These are phyloP conservation scores for Lepidurus arcticus DNA, from an alignment of 1,140 invertebrate genomes.

Conservation along the genomic window DNA sequence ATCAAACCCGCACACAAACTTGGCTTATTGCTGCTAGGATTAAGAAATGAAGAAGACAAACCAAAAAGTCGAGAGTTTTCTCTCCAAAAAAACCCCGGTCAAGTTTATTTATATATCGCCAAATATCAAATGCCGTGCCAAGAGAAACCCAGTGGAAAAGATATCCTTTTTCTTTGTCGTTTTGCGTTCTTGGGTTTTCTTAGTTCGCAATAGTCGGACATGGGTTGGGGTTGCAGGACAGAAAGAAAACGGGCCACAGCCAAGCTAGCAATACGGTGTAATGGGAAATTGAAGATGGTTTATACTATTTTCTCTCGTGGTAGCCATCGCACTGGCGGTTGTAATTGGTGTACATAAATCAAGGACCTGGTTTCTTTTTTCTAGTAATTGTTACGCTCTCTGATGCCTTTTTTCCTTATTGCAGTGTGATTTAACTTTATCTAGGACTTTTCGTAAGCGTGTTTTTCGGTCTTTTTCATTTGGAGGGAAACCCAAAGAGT, in stretches of 20 bases:
- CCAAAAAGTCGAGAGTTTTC: too few species aligned
- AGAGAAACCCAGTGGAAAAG: neutral
- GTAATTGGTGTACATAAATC: constrained; percentile 13
- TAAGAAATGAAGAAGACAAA: too few species aligned
- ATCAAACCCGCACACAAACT: too few species aligned
- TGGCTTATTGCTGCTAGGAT: too few species aligned
- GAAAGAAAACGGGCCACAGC: too few species aligned
- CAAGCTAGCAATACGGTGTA: too few species aligned
- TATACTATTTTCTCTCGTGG: neutral
- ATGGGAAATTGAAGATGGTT: too few species aligned
- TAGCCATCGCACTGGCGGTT: neutral
- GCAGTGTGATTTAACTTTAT: too few species aligned
- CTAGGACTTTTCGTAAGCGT: too few species aligned
- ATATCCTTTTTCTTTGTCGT: neutral
- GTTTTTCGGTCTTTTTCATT: too few species aligned
- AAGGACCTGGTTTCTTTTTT: neutral
- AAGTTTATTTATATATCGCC: neutral
- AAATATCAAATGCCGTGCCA: constrained; percentile 25
- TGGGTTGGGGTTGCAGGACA: neutral
- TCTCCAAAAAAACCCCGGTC: too few species aligned
- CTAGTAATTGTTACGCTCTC: neutral
- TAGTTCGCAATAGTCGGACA: neutral
- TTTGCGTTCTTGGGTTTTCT: neutral
- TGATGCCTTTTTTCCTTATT: neutral
- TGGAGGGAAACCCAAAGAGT: too few species aligned